Base-by-base conservation (phyloP, 2,888 invertebrate species). In the Sinhomidia bicolor region DNA sequence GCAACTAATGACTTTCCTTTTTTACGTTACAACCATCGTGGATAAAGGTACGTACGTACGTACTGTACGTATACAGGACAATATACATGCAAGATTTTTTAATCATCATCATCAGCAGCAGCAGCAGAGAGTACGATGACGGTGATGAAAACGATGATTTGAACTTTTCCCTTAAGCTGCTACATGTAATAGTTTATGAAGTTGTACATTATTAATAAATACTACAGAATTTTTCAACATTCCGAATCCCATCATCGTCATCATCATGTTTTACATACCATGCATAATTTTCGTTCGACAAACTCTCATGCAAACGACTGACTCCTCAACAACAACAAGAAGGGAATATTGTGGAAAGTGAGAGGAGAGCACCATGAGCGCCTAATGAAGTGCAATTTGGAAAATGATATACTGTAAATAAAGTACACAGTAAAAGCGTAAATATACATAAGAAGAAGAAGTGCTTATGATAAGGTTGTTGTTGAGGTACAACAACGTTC, bases 1-100 rank as follows among this genome's bases (percentile, higher is more conserved):
- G 10, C 10, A 57, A 6, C 17, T 79, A 80, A 88, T 88, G 80
- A 87, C 87, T 86, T 89, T 86, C 47, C 85, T 7, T 68, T 36
- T n/a, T n/a, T n/a, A n/a, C n/a, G n/a, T n/a, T n/a, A n/a, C n/a
- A n/a, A n/a, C n/a, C n/a, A n/a, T n/a, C n/a, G n/a, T n/a, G n/a
- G n/a, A n/a, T n/a, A n/a, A n/a, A n/a, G n/a, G n/a, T n/a, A n/a
- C n/a, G n/a, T n/a, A n/a, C n/a, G n/a, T 6, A 60, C 44, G 41
- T 20, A 20, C n/a, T 17, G 17, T 78, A 29, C 36, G 60, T 80
- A 60, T 79, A 41, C 54, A 10, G 4, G 54, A 17, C 14, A 62
- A 29, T 23, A 20, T 14, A 10, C 6, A 54, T n/a, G 20, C 12
- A 23, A 3, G 68, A 68, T 71, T 71, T 71, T 68, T 71, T 41